phyloP scores from a whole-genome alignment of 2,888 invertebrate species.

The Phragmatobia fuliginosa region DNA sequence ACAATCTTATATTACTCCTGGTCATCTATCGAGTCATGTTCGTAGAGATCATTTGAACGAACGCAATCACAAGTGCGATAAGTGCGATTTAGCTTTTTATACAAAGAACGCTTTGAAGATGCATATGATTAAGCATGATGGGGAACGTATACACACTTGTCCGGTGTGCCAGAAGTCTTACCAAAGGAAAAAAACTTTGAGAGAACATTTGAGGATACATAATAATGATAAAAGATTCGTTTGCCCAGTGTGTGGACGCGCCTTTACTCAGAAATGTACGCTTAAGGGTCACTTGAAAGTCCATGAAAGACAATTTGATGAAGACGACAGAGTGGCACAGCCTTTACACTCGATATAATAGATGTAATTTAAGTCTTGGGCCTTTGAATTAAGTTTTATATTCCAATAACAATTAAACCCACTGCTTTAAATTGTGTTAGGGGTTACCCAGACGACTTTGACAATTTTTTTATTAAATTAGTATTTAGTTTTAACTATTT shows the following conservation, averaged over 20 bases:
- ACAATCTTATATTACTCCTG: conserved; percentile 81
- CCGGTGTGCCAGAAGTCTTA: conserved; percentile 82
- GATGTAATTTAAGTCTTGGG: background rate
- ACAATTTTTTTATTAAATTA: background rate
- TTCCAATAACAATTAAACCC: background rate
- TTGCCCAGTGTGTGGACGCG: conserved; percentile 78
- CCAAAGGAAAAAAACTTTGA: conserved; percentile 77
- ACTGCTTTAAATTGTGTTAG: background rate
- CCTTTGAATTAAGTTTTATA: background rate
- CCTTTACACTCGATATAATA: conserved; percentile 62
- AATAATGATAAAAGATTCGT: conserved; percentile 79
- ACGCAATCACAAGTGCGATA: conserved; percentile 81
- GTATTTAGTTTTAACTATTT: background rate
- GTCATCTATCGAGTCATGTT: conserved; percentile 79
- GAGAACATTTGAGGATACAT: conserved; percentile 80
- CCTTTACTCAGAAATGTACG: conserved; percentile 82
- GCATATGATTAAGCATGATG: conserved; percentile 87
- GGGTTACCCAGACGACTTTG: background rate
- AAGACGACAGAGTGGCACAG: conserved; percentile 61
- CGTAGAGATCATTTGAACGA: conserved; percentile 79
- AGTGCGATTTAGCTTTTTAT: conserved; percentile 84
- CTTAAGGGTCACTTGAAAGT: conserved; percentile 80
- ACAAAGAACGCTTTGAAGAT: conserved; percentile 85
- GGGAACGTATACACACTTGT: conserved; percentile 83
- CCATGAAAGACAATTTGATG: conserved; percentile 72